Base-by-base conservation (phyloP, 2,113 vertebrate species). In the Toxostoma redivivum region DNA sequence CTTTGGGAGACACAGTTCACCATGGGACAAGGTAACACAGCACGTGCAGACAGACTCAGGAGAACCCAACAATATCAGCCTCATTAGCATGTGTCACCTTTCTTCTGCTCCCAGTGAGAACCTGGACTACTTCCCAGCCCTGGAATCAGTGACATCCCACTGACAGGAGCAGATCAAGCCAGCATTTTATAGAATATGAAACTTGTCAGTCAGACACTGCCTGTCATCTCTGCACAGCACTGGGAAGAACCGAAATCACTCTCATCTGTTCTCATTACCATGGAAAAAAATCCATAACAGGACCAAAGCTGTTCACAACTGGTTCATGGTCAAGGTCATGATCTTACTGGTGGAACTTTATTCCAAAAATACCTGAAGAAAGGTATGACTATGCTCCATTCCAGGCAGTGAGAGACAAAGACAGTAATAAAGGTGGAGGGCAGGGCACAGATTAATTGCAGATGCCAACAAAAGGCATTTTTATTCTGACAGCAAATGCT, bases 1-100 rank as follows among this genome's bases (percentile, higher is more conserved):
- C 42, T 45, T 51, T n/a, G 33, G 18, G 28, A 37, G 28, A 40
- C 47, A 27, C 1, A 20, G 9, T 23, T 27, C 22, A 30, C 12
- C 0, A 0, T 7, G 47, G 51, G n/a, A 85, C 33, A 76, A 90
- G 90, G 66, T 21, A 31, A 58, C 0, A 3, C 28, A 5, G 2
- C 44, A 51, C 1, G 0, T 8, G 21, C 4, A 33, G 45, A 38
- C 42, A 27, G 64, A 24, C 62, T 40, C 47, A 37, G n/a, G 51
- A 54, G 28, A 82, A 48, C 4, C 10, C 35, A 62, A 12, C 9
- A 56, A 23, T 3, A n/a, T 11, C 89, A 71, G 47, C 11, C 35
- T 53, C 76, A 76, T 18, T 40, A 56, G 38, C 50, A 48, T 1
- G 6, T 27, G 50, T n/a, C 35, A 31, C 13, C 16, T 69, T 87